A percentile compares a stretch with the other conserved stretches of the same genome.
These are phyloP conservation scores for Macaria notata DNA, from an alignment of 2,888 invertebrate genomes.

Conservation along the genomic window DNA sequence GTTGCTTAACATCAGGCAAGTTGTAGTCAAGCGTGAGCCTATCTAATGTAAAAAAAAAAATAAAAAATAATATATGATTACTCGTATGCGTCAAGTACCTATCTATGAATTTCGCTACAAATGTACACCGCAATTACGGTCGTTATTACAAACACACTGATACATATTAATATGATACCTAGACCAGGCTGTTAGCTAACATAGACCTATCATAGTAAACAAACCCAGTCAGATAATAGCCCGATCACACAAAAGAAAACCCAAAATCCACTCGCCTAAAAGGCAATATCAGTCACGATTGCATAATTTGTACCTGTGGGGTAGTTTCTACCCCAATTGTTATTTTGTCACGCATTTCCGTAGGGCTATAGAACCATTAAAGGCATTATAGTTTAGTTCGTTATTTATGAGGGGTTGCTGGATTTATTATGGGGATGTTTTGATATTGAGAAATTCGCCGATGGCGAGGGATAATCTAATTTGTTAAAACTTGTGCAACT, in stretches of 20 bases:
- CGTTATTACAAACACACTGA: too few relatives aligned
- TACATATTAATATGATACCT: too few relatives aligned
- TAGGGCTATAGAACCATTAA: slow-evolving; percentile 18
- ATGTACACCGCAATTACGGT: too few relatives aligned
- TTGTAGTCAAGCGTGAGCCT: too few relatives aligned
- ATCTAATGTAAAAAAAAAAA: too few relatives aligned
- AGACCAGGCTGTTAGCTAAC: background rate
- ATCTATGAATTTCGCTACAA: too few relatives aligned
- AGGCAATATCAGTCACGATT: slow-evolving; percentile 11
- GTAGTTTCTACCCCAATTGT: slow-evolving; percentile 25
- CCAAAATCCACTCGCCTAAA: slow-evolving; percentile 8
- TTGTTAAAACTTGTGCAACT: slow-evolving; percentile 15
- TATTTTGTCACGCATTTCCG: slow-evolving; percentile 26
- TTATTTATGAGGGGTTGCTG: slow-evolving; percentile 25
- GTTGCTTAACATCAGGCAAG: too few relatives aligned
- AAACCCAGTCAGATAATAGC: background rate
- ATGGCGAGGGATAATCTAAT: slow-evolving; percentile 17
- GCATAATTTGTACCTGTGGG: slow-evolving; percentile 22
- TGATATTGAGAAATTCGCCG: slow-evolving; percentile 22
- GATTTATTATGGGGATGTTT: slow-evolving; percentile 25
- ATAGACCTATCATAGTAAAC: background rate
- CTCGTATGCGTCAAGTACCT: too few relatives aligned
- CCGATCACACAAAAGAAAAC: slow-evolving; percentile 4
- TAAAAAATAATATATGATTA: too few relatives aligned
- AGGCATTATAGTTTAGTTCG: slow-evolving; percentile 25